Evolutionary conservation across 2,888 invertebrate genomes (phyloP), one percentile per base, ranked within the genome.

Genomic region (Drosophila atripex): DNA sequence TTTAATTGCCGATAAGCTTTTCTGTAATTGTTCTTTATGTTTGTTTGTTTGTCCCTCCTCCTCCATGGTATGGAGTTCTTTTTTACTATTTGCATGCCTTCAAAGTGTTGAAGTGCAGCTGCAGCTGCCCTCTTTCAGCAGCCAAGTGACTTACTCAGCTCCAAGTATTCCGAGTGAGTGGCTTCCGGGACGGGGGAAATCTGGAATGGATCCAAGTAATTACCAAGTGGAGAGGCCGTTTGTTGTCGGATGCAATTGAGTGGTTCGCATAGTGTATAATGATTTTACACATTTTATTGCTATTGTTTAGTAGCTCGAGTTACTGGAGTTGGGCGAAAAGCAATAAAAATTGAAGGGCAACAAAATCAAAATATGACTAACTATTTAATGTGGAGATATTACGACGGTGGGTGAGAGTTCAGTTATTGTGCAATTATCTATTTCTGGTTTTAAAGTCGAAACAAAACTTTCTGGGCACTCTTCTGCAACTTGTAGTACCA

Each of bases 1-100:
- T 80, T 71, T 80, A 84, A 86, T 80, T 86, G 80, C 49, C 78
- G 61, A 80, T 80, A 80, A 80, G 66, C 58, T 51, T 47, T 46
- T 41, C 59, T 59, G 65, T 68, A 80, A 80, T 84, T 86, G 71
- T 56, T 83, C 65, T 52, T 69, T 61, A 56, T 80, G 72, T 72
- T 84, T 84, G 57, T 74, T 80, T 71, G 66, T 51, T 54, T 68
- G 64, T 32, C 47, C n/a, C 28, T n/a, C 50, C 12, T n/a, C 23
- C 38, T n/a, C 9, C 28, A 3, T 7, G 28, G 28, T 0, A 3
- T 9, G 30, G 25, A 28, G 28, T 38, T 47, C 46, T 28, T 52
- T 46, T 70, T 58, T 58, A 45, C 45, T 68, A 71, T 50, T 52
- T 69, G 70, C 49, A 56, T 55, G 65, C 56, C 47, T 11, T 45